Conservation (phyloP, 2,113 vertebrate species). For the Nettapus auritus region DNA sequence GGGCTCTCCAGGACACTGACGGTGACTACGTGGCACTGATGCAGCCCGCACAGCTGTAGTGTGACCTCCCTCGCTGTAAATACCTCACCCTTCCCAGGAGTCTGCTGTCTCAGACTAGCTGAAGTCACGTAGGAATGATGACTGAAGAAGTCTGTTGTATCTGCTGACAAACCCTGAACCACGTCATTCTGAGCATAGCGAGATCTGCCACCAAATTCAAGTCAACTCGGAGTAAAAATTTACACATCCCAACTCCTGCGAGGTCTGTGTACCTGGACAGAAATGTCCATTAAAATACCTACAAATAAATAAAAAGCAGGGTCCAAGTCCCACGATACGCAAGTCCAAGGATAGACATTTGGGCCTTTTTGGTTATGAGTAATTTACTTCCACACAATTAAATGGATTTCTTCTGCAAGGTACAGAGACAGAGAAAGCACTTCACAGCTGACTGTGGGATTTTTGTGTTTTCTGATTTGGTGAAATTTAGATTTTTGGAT, state of each 20-base stretch:
- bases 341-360: not conserved
- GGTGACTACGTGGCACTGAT: too few relatives aligned
- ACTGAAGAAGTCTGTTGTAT: not conserved
- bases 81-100: too few relatives aligned
- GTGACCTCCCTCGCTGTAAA: too few relatives aligned
- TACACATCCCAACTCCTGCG: not conserved
- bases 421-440: not conserved
- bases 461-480: not conserved
- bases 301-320: not conserved
- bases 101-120: not conserved
- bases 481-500: not conserved
- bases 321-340: too few relatives aligned
- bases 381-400: not conserved
- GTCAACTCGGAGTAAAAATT: not conserved
- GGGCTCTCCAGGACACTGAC: too few relatives aligned
- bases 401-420: not conserved
- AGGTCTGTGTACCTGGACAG: not conserved
- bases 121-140: not conserved
- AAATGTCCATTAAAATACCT: not conserved
- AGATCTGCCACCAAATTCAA: not conserved
- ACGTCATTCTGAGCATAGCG: not conserved
- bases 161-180: not conserved
- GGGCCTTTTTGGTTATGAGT: not conserved
- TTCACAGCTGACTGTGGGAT: not conserved
- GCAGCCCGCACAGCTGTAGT: too few relatives aligned